Evolutionary conservation across 2,113 vertebrate genomes (phyloP).

Genomic region (Parus major): DNA sequence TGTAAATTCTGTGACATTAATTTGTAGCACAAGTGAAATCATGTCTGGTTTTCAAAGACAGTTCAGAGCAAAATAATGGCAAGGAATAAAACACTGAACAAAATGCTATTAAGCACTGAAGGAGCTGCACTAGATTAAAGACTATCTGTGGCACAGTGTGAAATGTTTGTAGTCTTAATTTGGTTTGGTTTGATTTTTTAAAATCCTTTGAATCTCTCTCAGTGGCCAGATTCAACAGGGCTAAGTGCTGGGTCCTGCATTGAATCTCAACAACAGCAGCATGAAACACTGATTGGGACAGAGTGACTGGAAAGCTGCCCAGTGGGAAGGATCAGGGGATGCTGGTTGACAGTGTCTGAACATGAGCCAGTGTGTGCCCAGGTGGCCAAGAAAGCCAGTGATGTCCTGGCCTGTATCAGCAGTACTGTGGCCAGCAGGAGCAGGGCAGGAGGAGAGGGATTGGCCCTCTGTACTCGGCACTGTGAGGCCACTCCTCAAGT

Average conservation of each 20-base stretch:
- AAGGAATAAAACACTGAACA: neutral
- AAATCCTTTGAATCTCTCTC: neutral
- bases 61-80: neutral
- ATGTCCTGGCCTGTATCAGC: neutral
- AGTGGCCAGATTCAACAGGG: neutral
- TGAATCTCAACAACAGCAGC: neutral
- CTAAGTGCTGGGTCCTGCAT: neutral
- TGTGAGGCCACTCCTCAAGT: rapidly evolving
- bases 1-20: neutral
- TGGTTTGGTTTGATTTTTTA: neutral
- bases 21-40: neutral
- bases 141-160: neutral
- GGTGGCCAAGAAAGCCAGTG: neutral
- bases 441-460: too few species aligned
- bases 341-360: neutral
- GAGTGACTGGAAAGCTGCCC: neutral
- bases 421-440: neutral
- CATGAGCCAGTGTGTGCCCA: neutral
- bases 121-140: neutral
- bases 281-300: neutral
- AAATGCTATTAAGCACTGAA: neutral
- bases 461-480: too few species aligned
- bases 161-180: neutral
- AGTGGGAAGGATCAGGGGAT: neutral
- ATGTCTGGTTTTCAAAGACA: neutral